Evolutionary conservation across 2,113 vertebrate genomes (phyloP).

Genomic region (Candoia aspera): DNA sequence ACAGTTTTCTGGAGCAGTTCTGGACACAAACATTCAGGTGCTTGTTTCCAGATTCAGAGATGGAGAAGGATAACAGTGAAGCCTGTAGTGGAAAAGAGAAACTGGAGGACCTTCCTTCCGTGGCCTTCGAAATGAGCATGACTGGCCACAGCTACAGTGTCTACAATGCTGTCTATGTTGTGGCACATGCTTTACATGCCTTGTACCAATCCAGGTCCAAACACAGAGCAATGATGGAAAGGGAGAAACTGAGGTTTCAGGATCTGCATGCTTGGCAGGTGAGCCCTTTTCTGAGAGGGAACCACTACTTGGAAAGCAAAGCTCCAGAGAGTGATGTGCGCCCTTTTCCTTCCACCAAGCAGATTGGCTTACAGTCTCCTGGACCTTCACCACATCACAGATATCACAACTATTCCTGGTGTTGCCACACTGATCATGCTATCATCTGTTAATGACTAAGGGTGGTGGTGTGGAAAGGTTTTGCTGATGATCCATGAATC

Average conservation of each 20-base stretch:
- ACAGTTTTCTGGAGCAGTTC: background rate
- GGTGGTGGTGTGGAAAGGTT: background rate
- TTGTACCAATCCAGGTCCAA: background rate
- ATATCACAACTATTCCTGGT: background rate
- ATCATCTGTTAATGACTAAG: background rate
- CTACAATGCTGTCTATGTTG: background rate
- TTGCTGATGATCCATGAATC: background rate
- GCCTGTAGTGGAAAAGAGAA: background rate
- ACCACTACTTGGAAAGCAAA: background rate
- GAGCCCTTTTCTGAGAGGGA: background rate
- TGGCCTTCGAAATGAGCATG: constrained; percentile 8
- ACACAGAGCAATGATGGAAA: background rate
- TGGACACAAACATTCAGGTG: background rate
- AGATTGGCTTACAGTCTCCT: background rate
- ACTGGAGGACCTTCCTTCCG: background rate
- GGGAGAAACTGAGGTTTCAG: background rate
- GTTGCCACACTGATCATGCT: background rate
- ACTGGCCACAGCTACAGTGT: background rate
- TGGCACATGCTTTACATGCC: constrained; percentile 3
- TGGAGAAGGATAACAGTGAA: background rate
- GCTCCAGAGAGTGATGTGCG: background rate
- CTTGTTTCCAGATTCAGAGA: background rate
- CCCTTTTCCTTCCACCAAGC: background rate
- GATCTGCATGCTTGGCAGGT: constrained; percentile 17
- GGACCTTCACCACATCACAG: background rate